Evolutionary conservation across 2,888 invertebrate species (phyloP), one percentile per base, ranked within the genome.

Genomic region (Nebria salina): DNA sequence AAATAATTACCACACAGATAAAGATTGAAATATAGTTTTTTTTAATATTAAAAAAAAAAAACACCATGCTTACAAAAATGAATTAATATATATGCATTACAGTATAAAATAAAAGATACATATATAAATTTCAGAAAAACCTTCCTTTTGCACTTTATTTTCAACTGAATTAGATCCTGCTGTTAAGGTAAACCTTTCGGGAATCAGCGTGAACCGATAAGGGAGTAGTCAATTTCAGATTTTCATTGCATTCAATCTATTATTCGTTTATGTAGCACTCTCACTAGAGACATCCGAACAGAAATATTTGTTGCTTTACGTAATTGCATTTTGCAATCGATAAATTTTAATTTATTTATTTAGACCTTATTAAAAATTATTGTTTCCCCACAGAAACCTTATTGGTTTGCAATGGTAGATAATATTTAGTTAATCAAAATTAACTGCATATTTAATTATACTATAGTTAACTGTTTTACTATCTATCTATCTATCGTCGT

Each of bases 321-420:
- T 66, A 66, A 66, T 66, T 66, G 66, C 25, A 66, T 66, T 66
- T 66, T 66, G 15, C 15, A 66, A 66, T 7, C 25, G 66, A n/a
- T 7, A 66, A 15, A 66, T 66, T 66, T 66, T 4, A 66, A 66
- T 66, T 66, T 8, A 8, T 34, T 34, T 5, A 34, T 34, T 34
- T 1, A 34, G 34, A 34, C 34, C 5, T 34, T 34, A 34, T 34
- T 34, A 34, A 34, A 34, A 34, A 5, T 34, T 5, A 34, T 34
- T 34, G 34, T 34, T 34, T 34, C 34, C 34, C 2, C 2, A 34
- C 34, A 5, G 34, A 34, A 34, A 34, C 4, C 5, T 34, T 34
- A 34, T 34, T 34, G 0, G 34, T 34, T 34, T 5, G 34, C 34
- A 5, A 5, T 34, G 34, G 34, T 34, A 34, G 34, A 34, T 34